Evolutionary conservation across 2,113 vertebrate genomes (phyloP), one percentile per base, ranked within the genome.

Genomic region (Piprites chloris): DNA sequence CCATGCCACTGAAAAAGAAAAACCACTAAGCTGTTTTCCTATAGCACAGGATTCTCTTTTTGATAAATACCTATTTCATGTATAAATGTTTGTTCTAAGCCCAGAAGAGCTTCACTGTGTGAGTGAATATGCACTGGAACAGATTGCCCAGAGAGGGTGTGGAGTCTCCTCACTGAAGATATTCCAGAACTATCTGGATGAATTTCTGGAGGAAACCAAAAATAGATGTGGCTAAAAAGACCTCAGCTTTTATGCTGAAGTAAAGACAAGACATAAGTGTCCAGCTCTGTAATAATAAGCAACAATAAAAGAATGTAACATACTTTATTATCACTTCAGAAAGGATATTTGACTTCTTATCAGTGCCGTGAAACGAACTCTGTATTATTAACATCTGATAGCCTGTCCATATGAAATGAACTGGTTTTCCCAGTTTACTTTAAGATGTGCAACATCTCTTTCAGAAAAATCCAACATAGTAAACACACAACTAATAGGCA

Each of bases 321-420:
- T 39, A 61, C 4, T 58, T 71, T 78, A 49, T 79, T 32, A 28
- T 39, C 41, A 61, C 15, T 95, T 86, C 49, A 89, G 39, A 83
- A 63, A 61, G 42, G 33, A 80, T 83, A 77, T 94, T 89, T 89
- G 49, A 33, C 12, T 82, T 92, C 46, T 88, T 89, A 65, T 90
- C 73, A 61, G 13, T 69, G 8, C 3, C 12, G 39, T 35, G 39
- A 85, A 91, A 73, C 65, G 33, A 83, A 9, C 3, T 79, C 26
- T 33, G 22, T 26, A 32, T 53, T 93, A 69, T 84, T 52, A 87
- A 42, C 8, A 69, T 55, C 41, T 89, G 53, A 65, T 35, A 81
- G 20, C 16, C 22, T 87, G 24, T 58, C 22, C n/a, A 28, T 69
- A 27, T 44, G 5, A 12, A 66, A 41, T 44, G 41, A 87, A 53